Conservation (phyloP, 2,113 vertebrate genomes). For the Kryptolebias marmoratus region DNA sequence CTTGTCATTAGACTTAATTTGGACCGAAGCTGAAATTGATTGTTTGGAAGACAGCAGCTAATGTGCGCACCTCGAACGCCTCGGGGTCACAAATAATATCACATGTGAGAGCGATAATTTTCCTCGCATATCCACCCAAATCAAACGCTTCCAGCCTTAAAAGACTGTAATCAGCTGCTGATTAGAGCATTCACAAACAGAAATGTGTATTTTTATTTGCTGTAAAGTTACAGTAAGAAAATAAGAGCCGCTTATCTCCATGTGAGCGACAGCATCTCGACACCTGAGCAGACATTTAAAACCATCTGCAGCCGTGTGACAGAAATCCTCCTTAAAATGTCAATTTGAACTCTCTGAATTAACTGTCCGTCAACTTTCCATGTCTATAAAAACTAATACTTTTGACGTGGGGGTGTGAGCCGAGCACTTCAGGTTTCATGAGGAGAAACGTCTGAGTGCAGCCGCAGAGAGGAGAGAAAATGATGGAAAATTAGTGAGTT, state of each 20-base stretch:
- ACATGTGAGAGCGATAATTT: constrained; percentile 16
- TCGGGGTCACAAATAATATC: constrained; percentile 24
- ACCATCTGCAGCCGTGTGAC: constrained; percentile 20
- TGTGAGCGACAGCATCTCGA: constrained; percentile 10
- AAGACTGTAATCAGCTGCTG: constrained; percentile 31
- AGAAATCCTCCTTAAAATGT: constrained; percentile 16
- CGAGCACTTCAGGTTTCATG: neutral
- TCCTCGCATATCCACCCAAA: constrained; percentile 16
- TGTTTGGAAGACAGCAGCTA: constrained; percentile 19
- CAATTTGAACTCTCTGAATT: neutral
- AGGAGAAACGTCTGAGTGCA: neutral
- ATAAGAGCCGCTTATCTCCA: neutral
- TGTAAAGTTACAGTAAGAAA: no score
- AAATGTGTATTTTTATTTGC: no score
- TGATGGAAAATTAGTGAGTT: neutral
- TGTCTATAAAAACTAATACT: constrained; percentile 1
- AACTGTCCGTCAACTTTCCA: constrained; percentile 19
- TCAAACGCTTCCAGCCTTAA: constrained; percentile 16
- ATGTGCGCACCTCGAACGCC: neutral
- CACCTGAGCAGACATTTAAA: constrained; percentile 6
- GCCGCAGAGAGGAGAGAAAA: neutral
- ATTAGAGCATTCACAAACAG: constrained; percentile 18
- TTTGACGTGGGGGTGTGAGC: neutral
- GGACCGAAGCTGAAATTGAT: constrained; percentile 19
- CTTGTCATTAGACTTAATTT: constrained; percentile 20